Conservation (phyloP, 2,797 vertebrate genomes). For the Oophaga sylvatica region DNA sequence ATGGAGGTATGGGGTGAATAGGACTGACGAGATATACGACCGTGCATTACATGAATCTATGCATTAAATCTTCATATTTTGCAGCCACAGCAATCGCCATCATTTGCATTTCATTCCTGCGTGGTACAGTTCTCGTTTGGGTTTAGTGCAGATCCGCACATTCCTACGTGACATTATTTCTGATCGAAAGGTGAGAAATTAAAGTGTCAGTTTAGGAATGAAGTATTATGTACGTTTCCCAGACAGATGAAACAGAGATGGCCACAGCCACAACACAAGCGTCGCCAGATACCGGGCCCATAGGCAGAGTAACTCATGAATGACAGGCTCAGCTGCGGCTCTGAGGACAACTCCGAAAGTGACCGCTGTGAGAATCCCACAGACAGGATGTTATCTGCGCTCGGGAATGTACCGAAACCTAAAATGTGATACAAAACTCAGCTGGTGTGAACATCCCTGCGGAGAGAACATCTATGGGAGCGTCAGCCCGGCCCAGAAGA, state of each 20-base stretch:
- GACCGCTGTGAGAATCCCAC: neutral
- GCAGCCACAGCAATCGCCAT: neutral
- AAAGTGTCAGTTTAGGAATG: slow-evolving; percentile 21
- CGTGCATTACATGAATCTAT: too few species aligned
- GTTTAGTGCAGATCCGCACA: slow-evolving; percentile 22
- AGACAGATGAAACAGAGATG: slow-evolving; percentile 14
- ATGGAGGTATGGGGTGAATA: too few species aligned
- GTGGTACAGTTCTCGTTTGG: too few species aligned
- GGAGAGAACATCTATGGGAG: neutral
- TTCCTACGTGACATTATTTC: neutral
- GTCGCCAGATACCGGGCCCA: neutral
- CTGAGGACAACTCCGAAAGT: slow-evolving; percentile 2
- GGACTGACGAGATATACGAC: too few species aligned
- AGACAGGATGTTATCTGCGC: neutral
- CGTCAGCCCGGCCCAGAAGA: neutral
- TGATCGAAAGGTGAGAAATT: slow-evolving; percentile 43
- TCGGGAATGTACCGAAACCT: neutral
- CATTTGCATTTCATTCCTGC: neutral
- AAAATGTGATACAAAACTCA: slow-evolving; percentile 8
- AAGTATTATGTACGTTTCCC: slow-evolving; percentile 23
- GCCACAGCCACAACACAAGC: neutral
- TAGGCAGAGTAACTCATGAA: slow-evolving; percentile 26
- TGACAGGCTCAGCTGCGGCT: neutral
- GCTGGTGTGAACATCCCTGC: neutral
- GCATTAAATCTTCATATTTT: neutral